Evolutionary conservation across 2,797 vertebrate species (phyloP).

Genomic region (Cuculus canorus): DNA sequence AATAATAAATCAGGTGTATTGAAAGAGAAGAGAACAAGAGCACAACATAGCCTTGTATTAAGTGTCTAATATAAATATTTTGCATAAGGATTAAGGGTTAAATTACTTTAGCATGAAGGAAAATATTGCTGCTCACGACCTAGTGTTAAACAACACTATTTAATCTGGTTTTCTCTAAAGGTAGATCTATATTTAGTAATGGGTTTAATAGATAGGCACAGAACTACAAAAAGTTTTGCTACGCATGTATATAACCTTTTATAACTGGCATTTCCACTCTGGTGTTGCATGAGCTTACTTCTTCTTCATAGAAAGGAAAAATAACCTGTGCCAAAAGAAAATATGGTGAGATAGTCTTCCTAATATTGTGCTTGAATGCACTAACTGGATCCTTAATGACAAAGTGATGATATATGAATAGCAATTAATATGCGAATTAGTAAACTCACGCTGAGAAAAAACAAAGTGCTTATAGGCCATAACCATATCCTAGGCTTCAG

Average conservation of each 20-base stretch:
- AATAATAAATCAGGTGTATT: not conserved
- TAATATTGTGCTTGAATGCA: not conserved
- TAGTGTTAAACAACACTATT: not conserved
- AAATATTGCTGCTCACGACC: not conserved
- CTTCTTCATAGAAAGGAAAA: not conserved
- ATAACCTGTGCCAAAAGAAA: not conserved
- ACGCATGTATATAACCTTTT: not conserved
- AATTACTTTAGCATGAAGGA: not conserved
- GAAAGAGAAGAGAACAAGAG: not conserved
- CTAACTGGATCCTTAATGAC: not conserved
- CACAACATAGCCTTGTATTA: not conserved
- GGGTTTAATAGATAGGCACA: not conserved
- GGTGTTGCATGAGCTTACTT: not conserved
- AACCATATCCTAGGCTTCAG: not conserved
- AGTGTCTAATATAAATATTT: slow-evolving; percentile 1
- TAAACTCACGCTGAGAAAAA: not conserved
- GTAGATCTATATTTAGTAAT: not conserved
- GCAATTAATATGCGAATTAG: not conserved
- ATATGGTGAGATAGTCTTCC: not conserved
- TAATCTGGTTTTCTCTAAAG: not conserved
- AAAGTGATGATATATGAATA: not conserved
- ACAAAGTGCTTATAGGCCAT: not conserved
- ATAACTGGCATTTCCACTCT: not conserved
- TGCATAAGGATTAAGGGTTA: slow-evolving; percentile 6
- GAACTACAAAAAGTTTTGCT: not conserved